These are phyloP conservation scores for Oriolus oriolus DNA, from an alignment of 2,113 vertebrate species.

Conservation along the genomic window DNA sequence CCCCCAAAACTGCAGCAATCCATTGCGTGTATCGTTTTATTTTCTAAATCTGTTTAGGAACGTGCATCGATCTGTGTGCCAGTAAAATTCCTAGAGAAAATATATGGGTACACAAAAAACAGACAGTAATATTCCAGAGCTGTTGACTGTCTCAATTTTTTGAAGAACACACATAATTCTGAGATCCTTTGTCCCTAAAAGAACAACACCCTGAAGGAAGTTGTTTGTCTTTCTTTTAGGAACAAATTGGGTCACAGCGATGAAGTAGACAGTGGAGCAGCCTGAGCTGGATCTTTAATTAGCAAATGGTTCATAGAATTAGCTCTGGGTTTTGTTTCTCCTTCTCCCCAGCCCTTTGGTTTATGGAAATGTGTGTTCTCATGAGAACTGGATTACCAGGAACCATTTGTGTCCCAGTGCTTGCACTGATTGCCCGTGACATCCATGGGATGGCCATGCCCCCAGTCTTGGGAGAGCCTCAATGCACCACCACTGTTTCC, in stretches of 20 bases:
- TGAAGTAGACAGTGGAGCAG: not conserved
- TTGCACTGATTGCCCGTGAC: conserved; percentile 19
- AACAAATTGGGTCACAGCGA: conserved; percentile 27
- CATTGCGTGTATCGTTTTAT: fast-evolving
- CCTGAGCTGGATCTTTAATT: conserved; percentile 45
- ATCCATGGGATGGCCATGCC: not conserved
- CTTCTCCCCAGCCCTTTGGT: not conserved
- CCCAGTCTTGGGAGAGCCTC: not conserved
- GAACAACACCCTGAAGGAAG: not conserved
- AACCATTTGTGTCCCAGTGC: not conserved
- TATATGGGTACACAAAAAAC: not conserved
- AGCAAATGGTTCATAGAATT: not conserved
- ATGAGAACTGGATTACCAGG: not conserved
- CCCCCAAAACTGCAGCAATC: not conserved
- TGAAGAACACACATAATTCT: not conserved
- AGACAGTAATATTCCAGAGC: not conserved
- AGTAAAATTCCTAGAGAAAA: not conserved
- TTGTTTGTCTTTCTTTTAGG: not conserved
- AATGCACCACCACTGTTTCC: not conserved
- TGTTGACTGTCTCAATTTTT: not conserved
- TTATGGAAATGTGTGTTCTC: not conserved
- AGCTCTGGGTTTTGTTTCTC: conserved; percentile 31
- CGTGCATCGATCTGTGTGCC: fast-evolving
- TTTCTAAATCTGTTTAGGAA: not conserved
- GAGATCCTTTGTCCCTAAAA: not conserved